Conservation (phyloP, 2,797 vertebrate genomes). For the Atherinosoma microstoma region DNA sequence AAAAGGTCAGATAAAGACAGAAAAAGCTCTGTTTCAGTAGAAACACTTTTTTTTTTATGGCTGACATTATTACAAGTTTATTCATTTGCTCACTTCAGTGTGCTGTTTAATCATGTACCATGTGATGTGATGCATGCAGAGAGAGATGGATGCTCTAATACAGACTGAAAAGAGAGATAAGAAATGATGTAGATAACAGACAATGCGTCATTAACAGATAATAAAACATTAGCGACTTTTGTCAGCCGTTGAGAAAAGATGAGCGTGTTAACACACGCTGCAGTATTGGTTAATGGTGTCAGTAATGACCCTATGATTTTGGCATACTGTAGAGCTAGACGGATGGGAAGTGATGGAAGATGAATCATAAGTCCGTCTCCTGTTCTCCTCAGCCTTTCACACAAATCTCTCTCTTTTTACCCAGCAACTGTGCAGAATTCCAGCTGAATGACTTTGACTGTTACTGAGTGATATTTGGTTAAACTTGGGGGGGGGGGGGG, state of each 20-base stretch:
- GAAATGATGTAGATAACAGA: not conserved
- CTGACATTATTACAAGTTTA: not conserved
- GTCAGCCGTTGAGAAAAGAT: not conserved
- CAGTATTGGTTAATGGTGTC: conserved; percentile 41
- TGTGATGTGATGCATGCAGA: conserved; percentile 6
- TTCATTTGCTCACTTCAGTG: not conserved
- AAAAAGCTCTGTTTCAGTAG: not conserved
- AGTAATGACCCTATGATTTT: conserved; percentile 41
- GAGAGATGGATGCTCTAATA: not conserved
- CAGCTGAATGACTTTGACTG: conserved; percentile 5
- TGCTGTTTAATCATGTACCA: conserved; percentile 10
- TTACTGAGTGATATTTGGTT: conserved; percentile 12
- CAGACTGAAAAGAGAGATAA: not conserved
- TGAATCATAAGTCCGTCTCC: conserved; percentile 32
- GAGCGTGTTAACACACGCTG: not conserved
- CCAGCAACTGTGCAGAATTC: conserved; percentile 6
- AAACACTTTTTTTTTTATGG: not conserved
- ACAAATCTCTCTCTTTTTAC: not conserved
- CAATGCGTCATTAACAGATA: not conserved
- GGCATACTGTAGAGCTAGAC: conserved; percentile 16
- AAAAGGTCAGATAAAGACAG: conserved; percentile 47
- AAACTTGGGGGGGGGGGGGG: not conserved
- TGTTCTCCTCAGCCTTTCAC: not conserved
- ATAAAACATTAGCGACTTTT: conserved; percentile 8
- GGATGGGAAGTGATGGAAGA: conserved; percentile 29